phyloP scores from a whole-genome alignment of 2,113 vertebrate species.

The Uria aalge region DNA sequence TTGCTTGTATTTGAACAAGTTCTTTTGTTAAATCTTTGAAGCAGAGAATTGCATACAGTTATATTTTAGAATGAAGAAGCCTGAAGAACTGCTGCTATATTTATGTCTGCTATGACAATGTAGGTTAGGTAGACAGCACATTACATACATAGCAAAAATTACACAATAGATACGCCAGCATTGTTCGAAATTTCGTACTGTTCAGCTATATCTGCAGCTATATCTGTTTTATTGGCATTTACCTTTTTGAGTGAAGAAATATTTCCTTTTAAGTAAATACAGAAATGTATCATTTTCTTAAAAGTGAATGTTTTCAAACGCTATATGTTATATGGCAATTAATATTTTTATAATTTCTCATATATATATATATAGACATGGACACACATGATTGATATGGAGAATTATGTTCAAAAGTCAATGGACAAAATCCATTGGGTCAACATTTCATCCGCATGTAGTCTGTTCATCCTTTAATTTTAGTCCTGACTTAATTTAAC shows the following conservation, averaged over 20 bases:
- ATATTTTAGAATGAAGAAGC: not conserved
- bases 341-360: not conserved
- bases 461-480: not conserved
- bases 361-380: not conserved
- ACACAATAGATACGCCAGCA: not conserved
- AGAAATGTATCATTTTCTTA: not conserved
- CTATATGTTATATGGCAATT: not conserved
- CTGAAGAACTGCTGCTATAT: not conserved
- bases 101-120: not conserved
- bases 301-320: not conserved
- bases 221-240: not conserved
- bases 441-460: not conserved
- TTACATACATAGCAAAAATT: not conserved
- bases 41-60: not conserved
- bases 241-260: not conserved
- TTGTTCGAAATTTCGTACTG: not conserved
- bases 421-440: not conserved
- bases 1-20: not conserved
- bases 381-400: rapidly evolving
- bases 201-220: rapidly evolving
- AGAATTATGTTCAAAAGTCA: not conserved
- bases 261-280: not conserved
- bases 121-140: not conserved
- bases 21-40: not conserved
- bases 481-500: not conserved